Percentiles rank a stretch among this genome's conserved stretches.
Conservation (phyloP, 2,113 vertebrate species). For the Microtus ochrogaster region DNA sequence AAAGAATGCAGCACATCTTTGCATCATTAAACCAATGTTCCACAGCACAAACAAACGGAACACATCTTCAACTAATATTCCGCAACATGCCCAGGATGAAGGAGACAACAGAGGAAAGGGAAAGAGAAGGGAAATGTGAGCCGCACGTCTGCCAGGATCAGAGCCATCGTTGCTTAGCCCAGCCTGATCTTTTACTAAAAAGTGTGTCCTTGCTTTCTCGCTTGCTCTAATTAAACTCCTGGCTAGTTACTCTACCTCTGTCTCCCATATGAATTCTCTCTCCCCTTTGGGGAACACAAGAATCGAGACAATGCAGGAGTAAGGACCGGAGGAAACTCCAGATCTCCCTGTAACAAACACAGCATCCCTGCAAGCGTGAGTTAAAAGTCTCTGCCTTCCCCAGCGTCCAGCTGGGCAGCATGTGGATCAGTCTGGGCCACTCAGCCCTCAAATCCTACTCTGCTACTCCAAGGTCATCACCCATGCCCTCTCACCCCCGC, state of each 20-base stretch:
- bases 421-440: not conserved
- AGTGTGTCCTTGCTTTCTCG: not conserved
- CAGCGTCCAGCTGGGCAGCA: not conserved
- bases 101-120: not conserved
- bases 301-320: not conserved
- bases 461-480: not conserved
- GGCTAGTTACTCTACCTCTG: not conserved
- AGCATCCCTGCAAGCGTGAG: not conserved
- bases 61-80: too few species aligned
- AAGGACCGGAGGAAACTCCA: not conserved
- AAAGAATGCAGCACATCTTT: too few species aligned
- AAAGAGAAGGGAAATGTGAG: not conserved
- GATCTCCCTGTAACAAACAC: not conserved
- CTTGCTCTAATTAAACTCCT: not conserved
- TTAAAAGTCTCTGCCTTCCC: not conserved
- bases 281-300: not conserved
- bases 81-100: not conserved
- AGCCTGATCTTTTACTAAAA: not conserved
- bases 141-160: not conserved
- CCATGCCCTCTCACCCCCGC: accelerated
- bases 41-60: too few species aligned
- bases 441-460: not conserved
- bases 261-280: not conserved
- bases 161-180: not conserved
- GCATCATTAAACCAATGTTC: too few species aligned